A percentile compares a stretch with the other conserved stretches of the same genome.
Evolutionary conservation across 2,888 invertebrate genomes (phyloP).

Genomic region (Lasioglossum oenotherae): DNA sequence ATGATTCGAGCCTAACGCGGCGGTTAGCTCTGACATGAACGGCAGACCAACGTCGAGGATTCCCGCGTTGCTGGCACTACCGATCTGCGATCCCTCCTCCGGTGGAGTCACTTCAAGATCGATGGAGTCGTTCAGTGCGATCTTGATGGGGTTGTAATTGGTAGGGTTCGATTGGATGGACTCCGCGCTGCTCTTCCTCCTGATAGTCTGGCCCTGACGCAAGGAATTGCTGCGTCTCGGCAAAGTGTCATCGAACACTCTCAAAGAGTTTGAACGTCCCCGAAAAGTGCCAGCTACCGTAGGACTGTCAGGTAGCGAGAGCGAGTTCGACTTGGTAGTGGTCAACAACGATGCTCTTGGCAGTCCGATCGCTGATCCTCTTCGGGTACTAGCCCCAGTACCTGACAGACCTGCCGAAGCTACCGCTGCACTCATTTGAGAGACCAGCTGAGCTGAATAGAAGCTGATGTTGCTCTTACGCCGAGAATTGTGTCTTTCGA

Average conservation of each 20-base stretch:
- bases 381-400: constrained; percentile 85
- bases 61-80: constrained; percentile 86
- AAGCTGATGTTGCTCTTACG: constrained; percentile 96
- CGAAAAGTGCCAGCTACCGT: constrained; percentile 92
- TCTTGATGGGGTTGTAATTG: constrained; percentile 92
- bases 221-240: constrained; percentile 93
- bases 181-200: constrained; percentile 93
- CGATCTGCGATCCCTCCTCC: constrained; percentile 85
- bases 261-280: constrained; percentile 93
- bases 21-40: constrained; percentile 76
- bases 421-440: constrained; percentile 86
- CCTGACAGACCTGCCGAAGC: constrained; percentile 85
- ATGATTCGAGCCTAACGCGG: constrained; percentile 66
- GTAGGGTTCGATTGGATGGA: constrained; percentile 90
- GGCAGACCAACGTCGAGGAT: constrained; percentile 85
- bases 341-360: constrained; percentile 92
- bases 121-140: constrained; percentile 94
- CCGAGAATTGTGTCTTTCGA: constrained; percentile 95
- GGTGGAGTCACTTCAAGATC: constrained; percentile 90
- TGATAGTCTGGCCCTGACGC: constrained; percentile 91
- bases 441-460: constrained; percentile 92
- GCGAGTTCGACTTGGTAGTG: constrained; percentile 94
- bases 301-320: constrained; percentile 95
- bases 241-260: constrained; percentile 94
- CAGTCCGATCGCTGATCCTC: constrained; percentile 89